Conservation (phyloP, 2,113 vertebrate species). For the Tenrec ecaudatus region DNA sequence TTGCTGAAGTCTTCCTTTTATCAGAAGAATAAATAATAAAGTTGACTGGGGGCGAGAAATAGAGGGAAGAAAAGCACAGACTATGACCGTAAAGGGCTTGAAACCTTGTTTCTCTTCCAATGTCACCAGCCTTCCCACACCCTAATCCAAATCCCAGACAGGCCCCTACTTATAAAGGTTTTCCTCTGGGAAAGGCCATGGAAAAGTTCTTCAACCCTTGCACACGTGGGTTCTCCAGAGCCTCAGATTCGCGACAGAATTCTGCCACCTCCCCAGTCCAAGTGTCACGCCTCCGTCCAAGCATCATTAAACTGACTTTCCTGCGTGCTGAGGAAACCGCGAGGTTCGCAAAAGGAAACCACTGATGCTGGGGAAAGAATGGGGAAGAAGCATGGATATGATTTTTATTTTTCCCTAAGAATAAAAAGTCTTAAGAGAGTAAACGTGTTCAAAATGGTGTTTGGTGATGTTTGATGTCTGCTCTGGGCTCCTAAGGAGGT, state of each 20-base stretch:
- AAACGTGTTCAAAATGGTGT: not conserved
- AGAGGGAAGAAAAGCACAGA: not conserved
- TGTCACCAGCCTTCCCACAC: not conserved
- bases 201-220: conserved; percentile 72
- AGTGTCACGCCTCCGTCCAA: conserved; percentile 57
- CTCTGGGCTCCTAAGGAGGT: not conserved
- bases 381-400: not conserved
- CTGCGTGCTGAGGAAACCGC: not conserved
- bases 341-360: conserved; percentile 28
- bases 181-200: not conserved
- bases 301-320: not conserved
- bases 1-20: conserved; percentile 48
- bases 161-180: conserved; percentile 29
- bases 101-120: not conserved
- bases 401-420: conserved; percentile 50
- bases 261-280: conserved; percentile 11
- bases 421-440: not conserved
- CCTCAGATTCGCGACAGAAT: conserved; percentile 34
- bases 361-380: not conserved
- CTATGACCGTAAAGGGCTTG: not conserved
- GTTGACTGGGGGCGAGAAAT: not conserved
- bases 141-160: not conserved
- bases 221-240: conserved; percentile 66
- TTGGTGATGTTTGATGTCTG: not conserved
- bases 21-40: conserved; percentile 39